Conservation (phyloP, 2,888 invertebrate species). For the Drosophila emarginata region DNA sequence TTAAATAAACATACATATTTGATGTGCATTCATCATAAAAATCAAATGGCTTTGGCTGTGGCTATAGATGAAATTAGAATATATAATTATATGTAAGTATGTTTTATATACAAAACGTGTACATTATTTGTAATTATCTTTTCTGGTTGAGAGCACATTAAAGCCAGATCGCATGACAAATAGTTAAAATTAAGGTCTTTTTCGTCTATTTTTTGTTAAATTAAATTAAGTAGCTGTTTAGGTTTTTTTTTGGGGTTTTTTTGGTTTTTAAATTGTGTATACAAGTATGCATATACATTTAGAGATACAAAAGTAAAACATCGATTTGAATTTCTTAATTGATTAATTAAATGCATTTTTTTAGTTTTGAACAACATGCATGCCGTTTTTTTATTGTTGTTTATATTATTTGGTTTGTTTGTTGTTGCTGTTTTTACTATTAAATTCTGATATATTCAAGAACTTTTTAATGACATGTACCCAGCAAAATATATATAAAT, state of each 20-base stretch:
- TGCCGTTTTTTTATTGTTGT: slow-evolving; percentile 30
- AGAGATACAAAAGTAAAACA: slow-evolving; percentile 47
- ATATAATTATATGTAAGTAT: background rate
- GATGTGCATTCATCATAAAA: slow-evolving; percentile 26
- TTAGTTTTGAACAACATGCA: slow-evolving; percentile 46
- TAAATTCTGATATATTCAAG: slow-evolving; percentile 36
- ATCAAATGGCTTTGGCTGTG: slow-evolving; percentile 30
- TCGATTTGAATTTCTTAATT: slow-evolving; percentile 36
- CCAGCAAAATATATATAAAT: slow-evolving; percentile 59
- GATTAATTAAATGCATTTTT: slow-evolving; percentile 56
- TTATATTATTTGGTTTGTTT: slow-evolving; percentile 29
- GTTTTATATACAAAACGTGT: background rate
- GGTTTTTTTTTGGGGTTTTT: slow-evolving; percentile 42
- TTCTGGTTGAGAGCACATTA: slow-evolving; percentile 40
- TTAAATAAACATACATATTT: slow-evolving; percentile 30
- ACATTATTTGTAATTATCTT: slow-evolving; percentile 31
- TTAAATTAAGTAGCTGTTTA: slow-evolving; percentile 35
- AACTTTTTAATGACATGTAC: slow-evolving; percentile 71
- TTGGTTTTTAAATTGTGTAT: slow-evolving; percentile 35
- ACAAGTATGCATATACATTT: slow-evolving; percentile 25
- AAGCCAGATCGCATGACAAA: slow-evolving; percentile 28
- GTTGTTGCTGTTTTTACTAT: slow-evolving; percentile 27
- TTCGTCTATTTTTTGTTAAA: slow-evolving; percentile 23
- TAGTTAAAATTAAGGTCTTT: background rate
- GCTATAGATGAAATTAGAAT: slow-evolving; percentile 28